phyloP scores from a whole-genome alignment of 2,797 vertebrate genomes.

The Poecilia gillii region DNA sequence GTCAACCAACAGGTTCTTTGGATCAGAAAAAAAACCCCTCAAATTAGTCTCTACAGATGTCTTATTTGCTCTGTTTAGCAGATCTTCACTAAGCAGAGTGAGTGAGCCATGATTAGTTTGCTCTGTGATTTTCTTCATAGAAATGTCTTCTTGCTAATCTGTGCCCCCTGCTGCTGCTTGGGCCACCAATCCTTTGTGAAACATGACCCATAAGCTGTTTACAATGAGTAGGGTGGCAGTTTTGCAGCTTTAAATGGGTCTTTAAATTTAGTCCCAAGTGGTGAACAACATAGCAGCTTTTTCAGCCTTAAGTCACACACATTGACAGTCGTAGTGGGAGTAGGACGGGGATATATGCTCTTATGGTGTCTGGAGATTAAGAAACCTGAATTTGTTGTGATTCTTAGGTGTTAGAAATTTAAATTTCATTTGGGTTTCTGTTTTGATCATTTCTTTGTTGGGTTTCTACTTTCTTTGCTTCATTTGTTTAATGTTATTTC shows the following conservation, averaged over 20 bases:
- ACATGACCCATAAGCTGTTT: background rate
- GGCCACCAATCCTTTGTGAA: background rate
- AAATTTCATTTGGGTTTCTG: background rate
- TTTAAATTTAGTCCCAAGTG: background rate
- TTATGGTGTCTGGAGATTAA: background rate
- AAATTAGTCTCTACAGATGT: constrained; percentile 39
- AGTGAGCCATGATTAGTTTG: background rate
- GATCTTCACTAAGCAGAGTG: background rate
- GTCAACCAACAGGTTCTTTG: constrained; percentile 32
- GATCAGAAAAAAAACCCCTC: constrained; percentile 34
- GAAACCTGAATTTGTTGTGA: background rate
- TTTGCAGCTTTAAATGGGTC: background rate
- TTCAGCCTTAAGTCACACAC: background rate
- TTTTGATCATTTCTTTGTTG: background rate
- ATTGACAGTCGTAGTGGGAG: background rate
- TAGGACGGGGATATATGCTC: background rate
- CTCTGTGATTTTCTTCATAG: constrained; percentile 3
- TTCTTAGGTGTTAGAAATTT: background rate
- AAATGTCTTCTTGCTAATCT: constrained; percentile 2
- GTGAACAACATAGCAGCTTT: background rate
- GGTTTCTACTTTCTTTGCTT: background rate
- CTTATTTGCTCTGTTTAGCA: constrained; percentile 24
- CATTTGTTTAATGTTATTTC: background rate
- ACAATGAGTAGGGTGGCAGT: background rate
- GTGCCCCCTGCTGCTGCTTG: background rate